phyloP scores from a whole-genome alignment of 2,797 vertebrate species.

The Typhlichthys subterraneus region DNA sequence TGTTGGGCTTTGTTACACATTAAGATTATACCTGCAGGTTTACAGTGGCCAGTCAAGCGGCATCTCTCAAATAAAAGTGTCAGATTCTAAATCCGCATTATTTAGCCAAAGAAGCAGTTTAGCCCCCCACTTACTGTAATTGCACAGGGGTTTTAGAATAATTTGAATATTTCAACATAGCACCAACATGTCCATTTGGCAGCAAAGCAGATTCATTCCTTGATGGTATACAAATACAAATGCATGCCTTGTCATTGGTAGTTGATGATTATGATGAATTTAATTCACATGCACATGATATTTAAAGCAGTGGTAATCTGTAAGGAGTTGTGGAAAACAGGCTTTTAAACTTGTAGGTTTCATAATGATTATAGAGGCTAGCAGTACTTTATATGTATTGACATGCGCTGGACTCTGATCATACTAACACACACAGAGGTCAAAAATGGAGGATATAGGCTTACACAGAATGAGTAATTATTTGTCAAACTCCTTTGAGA shows the following conservation, averaged over 20 bases:
- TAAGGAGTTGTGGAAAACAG: conserved; percentile 28
- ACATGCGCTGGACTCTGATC: conserved; percentile 23
- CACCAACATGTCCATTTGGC: conserved; percentile 62
- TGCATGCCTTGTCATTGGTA: conserved; percentile 54
- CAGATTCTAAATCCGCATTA: conserved; percentile 72
- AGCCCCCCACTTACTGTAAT: conserved; percentile 72
- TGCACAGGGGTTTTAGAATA: conserved; percentile 68
- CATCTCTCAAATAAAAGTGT: conserved; percentile 75
- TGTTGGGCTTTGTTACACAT: conserved; percentile 77
- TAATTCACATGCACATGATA: conserved; percentile 40
- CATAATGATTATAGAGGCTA: conserved; percentile 44
- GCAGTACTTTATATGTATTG: conserved; percentile 25
- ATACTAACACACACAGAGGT: conserved; percentile 53
- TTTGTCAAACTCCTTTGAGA: conserved; percentile 60
- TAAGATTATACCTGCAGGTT: conserved; percentile 75
- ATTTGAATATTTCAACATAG: conserved; percentile 66
- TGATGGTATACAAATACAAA: conserved; percentile 67
- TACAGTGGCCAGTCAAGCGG: conserved; percentile 65
- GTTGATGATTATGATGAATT: conserved; percentile 40
- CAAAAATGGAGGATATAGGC: conserved; percentile 36
- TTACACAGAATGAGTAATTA: conserved; percentile 62
- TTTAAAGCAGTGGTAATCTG: conserved; percentile 28
- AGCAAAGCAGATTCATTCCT: conserved; percentile 67
- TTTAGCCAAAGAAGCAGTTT: conserved; percentile 77
- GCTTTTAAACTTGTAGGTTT: conserved; percentile 22